Evolutionary conservation across 2,888 invertebrate genomes (phyloP), one percentile per base, ranked within the genome.

Genomic region (Ypsolopha scabrella): DNA sequence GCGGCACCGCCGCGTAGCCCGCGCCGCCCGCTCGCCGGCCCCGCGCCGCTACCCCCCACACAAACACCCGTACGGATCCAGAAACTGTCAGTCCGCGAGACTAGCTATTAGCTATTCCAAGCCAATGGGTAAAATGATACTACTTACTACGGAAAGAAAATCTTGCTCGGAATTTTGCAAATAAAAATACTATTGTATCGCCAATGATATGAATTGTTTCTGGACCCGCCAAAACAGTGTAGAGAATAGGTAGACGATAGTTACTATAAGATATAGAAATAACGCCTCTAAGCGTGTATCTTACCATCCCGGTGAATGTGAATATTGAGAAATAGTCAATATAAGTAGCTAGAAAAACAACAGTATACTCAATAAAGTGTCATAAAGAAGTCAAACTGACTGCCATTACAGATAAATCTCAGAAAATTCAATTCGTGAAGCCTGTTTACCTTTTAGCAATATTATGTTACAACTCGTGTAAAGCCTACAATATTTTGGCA

Each of bases 261-360:
- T 24, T 24, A 24, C 2, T 24, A 65, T 52, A 54, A 44, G 67
- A 65, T 62, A 59, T 63, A 68, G 64, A 70, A 71, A 65, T 70
- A 71, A 75, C 72, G 67, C 64, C 74, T 14, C 37, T 9, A 74
- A 68, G 78, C 69, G 79, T 76, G 80, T 75, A 73, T 10, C 78
- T 80, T 80, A 82, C 80, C 80, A 76, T 79, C 77, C 72, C 68
- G 73, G 63, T 70, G 72, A 73, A 80, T 80, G 81, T 79, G 69
- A 50, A 35, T 72, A 72, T 71, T 60, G 63, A 72, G 68, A 75
- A 76, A 80, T 39, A 11, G 10, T 39, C 76, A 67, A 74, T 64
- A 75, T 74, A 68, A 76, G 64, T 74, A 73, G 72, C 74, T 43
- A 43, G 63, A 65, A 73, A 70, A 75, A 58, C 66, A 68, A 70